Percentiles rank a stretch among this genome's conserved stretches.
phyloP scores from a whole-genome alignment of 2,797 vertebrate genomes.

The Mus minutoides region DNA sequence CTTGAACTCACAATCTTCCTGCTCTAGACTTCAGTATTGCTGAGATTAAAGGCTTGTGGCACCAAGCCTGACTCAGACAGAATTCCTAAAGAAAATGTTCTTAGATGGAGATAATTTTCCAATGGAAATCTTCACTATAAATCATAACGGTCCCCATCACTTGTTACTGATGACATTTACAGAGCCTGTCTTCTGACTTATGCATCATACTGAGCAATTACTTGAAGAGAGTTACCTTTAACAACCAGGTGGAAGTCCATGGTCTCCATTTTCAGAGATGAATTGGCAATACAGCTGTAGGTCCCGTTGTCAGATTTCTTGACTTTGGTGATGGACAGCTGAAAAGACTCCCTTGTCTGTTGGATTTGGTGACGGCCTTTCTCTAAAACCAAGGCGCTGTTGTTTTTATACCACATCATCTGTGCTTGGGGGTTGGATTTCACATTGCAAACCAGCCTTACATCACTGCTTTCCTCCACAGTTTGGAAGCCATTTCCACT shows the following conservation, averaged over 20 bases:
- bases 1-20: not conserved
- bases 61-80: not conserved
- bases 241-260: slow-evolving; percentile 89
- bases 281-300: slow-evolving; percentile 89
- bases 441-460: slow-evolving; percentile 88
- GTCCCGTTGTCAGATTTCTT: slow-evolving; percentile 88
- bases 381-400: slow-evolving; percentile 83
- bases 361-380: slow-evolving; percentile 81
- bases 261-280: slow-evolving; percentile 33
- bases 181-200: slow-evolving; percentile 15
- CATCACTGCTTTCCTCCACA: slow-evolving; percentile 79
- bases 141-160: not conserved
- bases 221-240: slow-evolving; percentile 87
- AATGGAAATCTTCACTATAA: slow-evolving; percentile 12
- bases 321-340: slow-evolving; percentile 83
- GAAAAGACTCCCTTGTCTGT: slow-evolving; percentile 85
- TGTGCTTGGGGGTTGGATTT: slow-evolving; percentile 91
- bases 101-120: not conserved
- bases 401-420: slow-evolving; percentile 89
- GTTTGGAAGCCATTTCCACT: slow-evolving; percentile 83
- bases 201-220: not conserved
- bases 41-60: not conserved
- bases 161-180: not conserved
- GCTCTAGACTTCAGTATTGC: not conserved
- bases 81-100: slow-evolving; percentile 14